These are phyloP conservation scores for Diaphora mendica DNA, from an alignment of 2,888 invertebrate genomes.

Conservation along the genomic window DNA sequence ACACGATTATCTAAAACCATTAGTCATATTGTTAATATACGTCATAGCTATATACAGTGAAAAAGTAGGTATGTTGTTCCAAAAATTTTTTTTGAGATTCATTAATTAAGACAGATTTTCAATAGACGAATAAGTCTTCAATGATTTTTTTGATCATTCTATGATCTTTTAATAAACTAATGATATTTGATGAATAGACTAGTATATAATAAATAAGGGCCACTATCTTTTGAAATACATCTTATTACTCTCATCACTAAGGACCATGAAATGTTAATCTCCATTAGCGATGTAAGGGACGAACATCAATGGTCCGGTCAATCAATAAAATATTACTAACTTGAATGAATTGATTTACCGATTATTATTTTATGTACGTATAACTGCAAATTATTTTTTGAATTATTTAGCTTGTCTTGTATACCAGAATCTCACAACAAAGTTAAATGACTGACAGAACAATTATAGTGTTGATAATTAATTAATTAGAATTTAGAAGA, in stretches of 20 bases:
- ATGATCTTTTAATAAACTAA: background rate
- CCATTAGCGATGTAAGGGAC: background rate
- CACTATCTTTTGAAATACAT: conserved; percentile 9
- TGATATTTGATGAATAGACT: background rate
- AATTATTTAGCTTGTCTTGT: background rate
- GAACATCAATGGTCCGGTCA: background rate
- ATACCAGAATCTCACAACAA: too few species aligned
- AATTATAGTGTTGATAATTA: too few species aligned
- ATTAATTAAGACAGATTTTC: too few species aligned
- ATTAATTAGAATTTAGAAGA: too few species aligned
- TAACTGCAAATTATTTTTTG: too few species aligned
- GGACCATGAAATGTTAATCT: background rate
- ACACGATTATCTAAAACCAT: too few species aligned
- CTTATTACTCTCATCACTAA: conserved; percentile 3
- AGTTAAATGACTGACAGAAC: too few species aligned
- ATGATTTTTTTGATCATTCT: background rate
- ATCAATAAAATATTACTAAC: background rate
- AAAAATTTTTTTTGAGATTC: too few species aligned
- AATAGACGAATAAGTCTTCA: too few species aligned
- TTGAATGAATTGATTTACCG: background rate
- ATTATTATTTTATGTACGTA: background rate
- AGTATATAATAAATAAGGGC: conserved; percentile 3
- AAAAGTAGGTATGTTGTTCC: too few species aligned
- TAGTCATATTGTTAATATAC: too few species aligned
- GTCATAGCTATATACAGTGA: too few species aligned